These are phyloP conservation scores for Nyctibius bracteatus DNA, from an alignment of 2,113 vertebrate genomes.

Conservation along the genomic window DNA sequence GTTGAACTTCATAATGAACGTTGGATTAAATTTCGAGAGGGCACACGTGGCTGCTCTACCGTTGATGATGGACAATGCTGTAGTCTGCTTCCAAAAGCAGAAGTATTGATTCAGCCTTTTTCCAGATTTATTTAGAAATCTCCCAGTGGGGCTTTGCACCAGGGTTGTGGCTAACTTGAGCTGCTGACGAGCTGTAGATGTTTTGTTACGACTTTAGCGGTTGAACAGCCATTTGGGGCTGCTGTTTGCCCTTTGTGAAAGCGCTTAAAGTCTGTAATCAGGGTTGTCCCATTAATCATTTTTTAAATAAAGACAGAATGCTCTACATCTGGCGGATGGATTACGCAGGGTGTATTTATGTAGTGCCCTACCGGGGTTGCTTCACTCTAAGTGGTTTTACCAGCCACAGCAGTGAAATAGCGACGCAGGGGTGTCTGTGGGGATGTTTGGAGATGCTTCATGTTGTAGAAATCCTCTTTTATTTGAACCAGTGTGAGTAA, in stretches of 20 bases:
- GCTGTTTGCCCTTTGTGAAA: background rate
- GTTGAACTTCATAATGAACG: no score
- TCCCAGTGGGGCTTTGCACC: background rate
- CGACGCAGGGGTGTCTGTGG: accelerated
- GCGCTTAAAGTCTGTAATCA: background rate
- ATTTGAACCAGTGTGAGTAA: background rate
- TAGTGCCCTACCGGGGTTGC: background rate
- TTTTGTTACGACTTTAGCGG: background rate
- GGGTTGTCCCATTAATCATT: background rate
- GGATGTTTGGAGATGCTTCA: background rate
- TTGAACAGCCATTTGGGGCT: background rate
- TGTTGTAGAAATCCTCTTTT: background rate
- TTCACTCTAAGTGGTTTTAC: background rate
- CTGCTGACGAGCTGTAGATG: background rate
- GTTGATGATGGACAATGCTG: accelerated
- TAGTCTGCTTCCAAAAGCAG: background rate
- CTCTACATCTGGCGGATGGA: accelerated
- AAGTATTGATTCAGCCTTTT: background rate
- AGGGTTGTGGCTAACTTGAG: background rate
- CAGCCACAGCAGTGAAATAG: background rate
- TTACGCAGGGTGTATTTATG: accelerated
- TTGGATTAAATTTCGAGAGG: background rate
- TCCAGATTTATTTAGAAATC: background rate
- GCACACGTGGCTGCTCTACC: background rate
- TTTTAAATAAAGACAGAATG: background rate